A percentile compares a stretch with the other conserved stretches of the same genome.
Conservation (phyloP, 2,797 vertebrate genomes). For the Pangasius djambal region DNA sequence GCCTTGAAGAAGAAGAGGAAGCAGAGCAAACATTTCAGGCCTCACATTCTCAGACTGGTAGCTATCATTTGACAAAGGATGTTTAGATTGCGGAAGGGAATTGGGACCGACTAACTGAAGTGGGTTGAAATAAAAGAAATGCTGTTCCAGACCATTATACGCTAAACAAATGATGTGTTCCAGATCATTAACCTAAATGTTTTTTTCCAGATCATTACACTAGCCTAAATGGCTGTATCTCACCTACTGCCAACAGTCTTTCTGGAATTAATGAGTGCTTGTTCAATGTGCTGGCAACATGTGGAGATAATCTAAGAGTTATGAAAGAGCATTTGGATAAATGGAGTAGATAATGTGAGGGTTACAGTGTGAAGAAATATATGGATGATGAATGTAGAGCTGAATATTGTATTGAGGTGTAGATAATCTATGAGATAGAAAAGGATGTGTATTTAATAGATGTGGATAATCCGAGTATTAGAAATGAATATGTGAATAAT, state of each 20-base stretch:
- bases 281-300: conserved; percentile 7
- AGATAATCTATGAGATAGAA: neutral
- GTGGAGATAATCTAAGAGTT: conserved; percentile 7
- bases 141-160: conserved; percentile 11
- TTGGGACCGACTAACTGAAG: neutral
- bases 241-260: conserved; percentile 15
- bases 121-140: conserved; percentile 5
- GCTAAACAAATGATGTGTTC: conserved; percentile 19
- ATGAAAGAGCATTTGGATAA: neutral
- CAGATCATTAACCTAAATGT: conserved; percentile 15
- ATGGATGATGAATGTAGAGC: neutral
- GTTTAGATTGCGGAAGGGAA: conserved; percentile 9
- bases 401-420: neutral
- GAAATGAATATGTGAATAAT: neutral
- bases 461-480: conserved; percentile 5
- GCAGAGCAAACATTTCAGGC: neutral
- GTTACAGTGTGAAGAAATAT: neutral
- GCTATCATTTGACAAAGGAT: neutral
- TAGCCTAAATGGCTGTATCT: conserved; percentile 10
- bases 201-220: conserved; percentile 17
- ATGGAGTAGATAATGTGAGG: neutral
- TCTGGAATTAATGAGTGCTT: conserved; percentile 19
- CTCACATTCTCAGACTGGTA: neutral
- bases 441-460: conserved; percentile 13
- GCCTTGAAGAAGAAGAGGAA: neutral